A percentile compares a stretch with the other conserved stretches of the same genome.
These are phyloP conservation scores for Scarus forsteni DNA, from an alignment of 2,797 vertebrate species.

Conservation along the genomic window DNA sequence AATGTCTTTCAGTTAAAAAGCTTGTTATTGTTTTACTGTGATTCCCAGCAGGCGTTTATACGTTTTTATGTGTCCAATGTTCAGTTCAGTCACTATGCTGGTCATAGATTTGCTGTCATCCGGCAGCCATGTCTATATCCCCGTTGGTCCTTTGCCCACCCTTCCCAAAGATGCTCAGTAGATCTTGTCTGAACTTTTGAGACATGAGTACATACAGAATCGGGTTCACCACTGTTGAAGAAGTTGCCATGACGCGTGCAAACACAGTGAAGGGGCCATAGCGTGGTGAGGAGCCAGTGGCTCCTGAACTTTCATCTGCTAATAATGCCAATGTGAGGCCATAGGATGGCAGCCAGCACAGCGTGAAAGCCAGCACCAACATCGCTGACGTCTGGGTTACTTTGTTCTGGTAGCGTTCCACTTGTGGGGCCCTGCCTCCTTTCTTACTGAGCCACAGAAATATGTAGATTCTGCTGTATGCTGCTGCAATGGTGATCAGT, in stretches of 20 bases:
- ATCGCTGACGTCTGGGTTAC: conserved; percentile 83
- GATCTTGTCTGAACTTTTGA: conserved; percentile 83
- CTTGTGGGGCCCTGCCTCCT: conserved; percentile 59
- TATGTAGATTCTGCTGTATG: conserved; percentile 78
- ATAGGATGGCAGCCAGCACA: conserved; percentile 88
- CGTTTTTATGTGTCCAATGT: conserved; percentile 3
- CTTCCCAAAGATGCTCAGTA: conserved; percentile 65
- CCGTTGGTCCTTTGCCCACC: not conserved
- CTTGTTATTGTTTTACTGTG: conserved; percentile 19
- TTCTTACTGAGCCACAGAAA: conserved; percentile 72
- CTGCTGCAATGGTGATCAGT: conserved; percentile 75
- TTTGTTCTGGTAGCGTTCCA: conserved; percentile 84
- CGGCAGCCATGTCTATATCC: conserved; percentile 34
- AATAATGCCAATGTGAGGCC: conserved; percentile 77
- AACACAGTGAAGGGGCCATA: conserved; percentile 75
- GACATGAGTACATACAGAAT: conserved; percentile 86
- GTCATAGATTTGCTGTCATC: conserved; percentile 24
- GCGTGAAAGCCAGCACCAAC: conserved; percentile 84
- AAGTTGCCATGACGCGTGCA: conserved; percentile 79
- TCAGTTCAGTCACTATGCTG: not conserved
- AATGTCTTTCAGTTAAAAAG: conserved; percentile 6
- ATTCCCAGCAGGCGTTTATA: not conserved
- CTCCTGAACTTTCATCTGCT: conserved; percentile 45
- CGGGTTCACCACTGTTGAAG: conserved; percentile 85
- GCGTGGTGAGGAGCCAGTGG: conserved; percentile 73